phyloP scores from a whole-genome alignment of 2,113 vertebrate genomes.

The Lanius collurio region DNA sequence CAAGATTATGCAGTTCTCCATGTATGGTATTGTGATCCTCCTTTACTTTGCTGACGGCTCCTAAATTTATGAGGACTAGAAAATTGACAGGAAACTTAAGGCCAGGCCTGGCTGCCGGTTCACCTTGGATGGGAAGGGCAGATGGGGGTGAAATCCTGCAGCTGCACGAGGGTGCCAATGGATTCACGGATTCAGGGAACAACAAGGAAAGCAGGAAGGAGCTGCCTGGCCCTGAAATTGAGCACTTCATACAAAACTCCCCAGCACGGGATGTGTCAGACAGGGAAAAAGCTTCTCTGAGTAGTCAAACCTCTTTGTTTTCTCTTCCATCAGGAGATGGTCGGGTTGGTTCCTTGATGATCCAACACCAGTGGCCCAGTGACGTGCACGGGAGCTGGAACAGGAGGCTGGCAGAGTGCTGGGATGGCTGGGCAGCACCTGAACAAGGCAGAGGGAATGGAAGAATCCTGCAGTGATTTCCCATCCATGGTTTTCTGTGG shows the following conservation, averaged over 20 bases:
- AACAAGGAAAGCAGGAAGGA: accelerated
- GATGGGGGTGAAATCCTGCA: background rate
- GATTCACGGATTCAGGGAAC: background rate
- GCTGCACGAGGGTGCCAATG: accelerated
- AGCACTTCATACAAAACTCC: background rate
- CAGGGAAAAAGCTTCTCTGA: background rate
- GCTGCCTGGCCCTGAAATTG: background rate
- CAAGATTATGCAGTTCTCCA: slow-evolving; percentile 64
- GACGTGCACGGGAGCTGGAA: accelerated
- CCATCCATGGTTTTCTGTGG: background rate
- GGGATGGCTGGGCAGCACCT: background rate
- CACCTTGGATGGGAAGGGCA: background rate
- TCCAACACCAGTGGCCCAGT: background rate
- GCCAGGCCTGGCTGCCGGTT: background rate
- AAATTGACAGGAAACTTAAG: slow-evolving; percentile 44
- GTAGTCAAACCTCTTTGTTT: background rate
- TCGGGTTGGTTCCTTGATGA: accelerated
- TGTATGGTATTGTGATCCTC: slow-evolving; percentile 66
- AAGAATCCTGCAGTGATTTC: background rate
- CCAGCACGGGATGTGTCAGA: too few species aligned
- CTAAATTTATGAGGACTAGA: slow-evolving; percentile 55
- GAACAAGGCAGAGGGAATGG: background rate
- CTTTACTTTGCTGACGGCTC: slow-evolving; percentile 64
- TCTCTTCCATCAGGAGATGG: background rate
- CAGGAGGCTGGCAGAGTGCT: background rate